Base-by-base conservation (phyloP, 1,140 invertebrate species). In the Drosophila nannoptera region DNA sequence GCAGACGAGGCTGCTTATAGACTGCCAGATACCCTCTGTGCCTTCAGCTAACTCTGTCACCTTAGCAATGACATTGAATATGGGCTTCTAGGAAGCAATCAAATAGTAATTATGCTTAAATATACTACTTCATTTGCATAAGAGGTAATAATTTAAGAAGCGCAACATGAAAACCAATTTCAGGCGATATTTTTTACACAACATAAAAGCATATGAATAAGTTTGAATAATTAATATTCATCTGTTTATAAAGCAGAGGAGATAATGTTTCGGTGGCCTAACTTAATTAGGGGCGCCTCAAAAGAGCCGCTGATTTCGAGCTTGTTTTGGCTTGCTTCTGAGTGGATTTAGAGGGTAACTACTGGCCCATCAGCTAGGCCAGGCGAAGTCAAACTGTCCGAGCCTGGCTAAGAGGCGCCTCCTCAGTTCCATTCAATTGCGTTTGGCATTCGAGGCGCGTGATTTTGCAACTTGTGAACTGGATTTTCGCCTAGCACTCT, bases 391-490 rank as follows among this genome's bases (percentile, higher is more conserved):
- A 29, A 33, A 48, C 9, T 59, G 11, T 35, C 33, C 33, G 52
- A 40, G 52, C 36, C 11, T 29, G 35, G n/a, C 40, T 5, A 31
- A n/a, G 14, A 40, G n/a, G 14, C 49, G 5, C 32, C 31, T 5
- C 9, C 8, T 49, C 9, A 45, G 50, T 45, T 48, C 32, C 46
- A 49, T 61, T 62, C 60, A 53, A 78, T 78, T 78, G 71, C 66
- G 54, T 73, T 78, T 67, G 59, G 65, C 76, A 78, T 78, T 78
- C 77, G 65, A 80, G 73, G 80, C 76, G 77, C 80, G 81, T 84
- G 80, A 84, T 84, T 84, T 86, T 83, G 81, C 81, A 80, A 77
- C 80, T 86, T 80, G 73, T 84, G 81, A 73, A 63, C 60, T 69
- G 73, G 81, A 83, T 86, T 80, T 80, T 22, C 22, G 73, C 65